phyloP scores from a whole-genome alignment of 2,797 vertebrate species.

The Smutsia gigantea region DNA sequence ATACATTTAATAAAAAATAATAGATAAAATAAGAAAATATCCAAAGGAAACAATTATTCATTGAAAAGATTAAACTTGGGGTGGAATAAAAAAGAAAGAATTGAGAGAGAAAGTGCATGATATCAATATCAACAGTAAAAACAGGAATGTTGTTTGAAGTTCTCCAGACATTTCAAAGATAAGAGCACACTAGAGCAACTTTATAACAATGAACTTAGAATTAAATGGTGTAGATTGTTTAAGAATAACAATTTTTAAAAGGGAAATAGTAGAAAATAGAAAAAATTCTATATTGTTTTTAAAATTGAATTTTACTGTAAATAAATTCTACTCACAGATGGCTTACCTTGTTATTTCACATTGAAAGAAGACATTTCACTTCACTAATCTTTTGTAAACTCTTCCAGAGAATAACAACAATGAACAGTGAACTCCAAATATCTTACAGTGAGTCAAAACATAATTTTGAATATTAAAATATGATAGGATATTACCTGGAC shows the following conservation, averaged over 20 bases:
- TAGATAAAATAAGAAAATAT: too few relatives aligned
- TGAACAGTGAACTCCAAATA: too few relatives aligned
- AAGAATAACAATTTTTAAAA: not conserved
- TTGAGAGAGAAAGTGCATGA: not conserved
- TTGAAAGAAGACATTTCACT: not conserved
- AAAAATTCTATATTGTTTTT: not conserved
- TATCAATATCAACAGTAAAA: not conserved
- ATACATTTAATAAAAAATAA: too few relatives aligned
- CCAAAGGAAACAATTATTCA: not conserved
- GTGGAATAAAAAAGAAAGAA: not conserved
- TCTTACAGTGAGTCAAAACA: not conserved
- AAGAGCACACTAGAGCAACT: not conserved
- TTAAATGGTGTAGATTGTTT: not conserved
- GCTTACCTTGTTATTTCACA: not conserved
- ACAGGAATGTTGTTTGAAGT: not conserved
- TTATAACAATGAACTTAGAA: not conserved
- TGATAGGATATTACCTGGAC: not conserved
- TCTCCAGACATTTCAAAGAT: not conserved
- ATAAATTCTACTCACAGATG: not conserved
- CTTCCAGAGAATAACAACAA: not conserved
- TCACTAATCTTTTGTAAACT: not conserved
- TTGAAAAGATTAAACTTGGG: not conserved
- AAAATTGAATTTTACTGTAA: not conserved
- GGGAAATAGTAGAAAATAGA: not conserved
- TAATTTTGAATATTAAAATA: slow-evolving; percentile 12